These are phyloP conservation scores for Alexandromys fortis DNA, from an alignment of 2,113 vertebrate species.

Conservation along the genomic window DNA sequence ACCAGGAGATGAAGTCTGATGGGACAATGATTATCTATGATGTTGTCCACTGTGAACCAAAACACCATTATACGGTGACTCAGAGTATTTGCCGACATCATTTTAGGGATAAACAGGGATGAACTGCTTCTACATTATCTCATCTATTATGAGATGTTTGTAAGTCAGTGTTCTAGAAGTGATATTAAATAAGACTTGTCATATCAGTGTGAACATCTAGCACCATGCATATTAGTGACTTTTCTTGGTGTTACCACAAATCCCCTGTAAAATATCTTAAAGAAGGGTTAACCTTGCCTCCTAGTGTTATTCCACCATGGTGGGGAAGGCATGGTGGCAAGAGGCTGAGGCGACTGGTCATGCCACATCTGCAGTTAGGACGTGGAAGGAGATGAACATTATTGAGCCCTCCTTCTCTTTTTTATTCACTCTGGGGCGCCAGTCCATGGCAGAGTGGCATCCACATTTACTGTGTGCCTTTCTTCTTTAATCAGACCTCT, in stretches of 20 bases:
- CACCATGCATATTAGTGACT: background rate
- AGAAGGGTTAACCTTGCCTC: background rate
- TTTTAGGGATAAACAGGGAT: background rate
- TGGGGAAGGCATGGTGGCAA: background rate
- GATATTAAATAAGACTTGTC: background rate
- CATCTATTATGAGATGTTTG: background rate
- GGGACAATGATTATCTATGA: background rate
- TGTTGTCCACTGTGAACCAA: background rate
- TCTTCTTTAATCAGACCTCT: background rate
- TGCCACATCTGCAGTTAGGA: background rate
- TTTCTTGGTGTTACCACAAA: background rate
- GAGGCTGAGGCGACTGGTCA: background rate
- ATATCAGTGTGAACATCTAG: no score
- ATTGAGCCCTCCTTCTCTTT: background rate
- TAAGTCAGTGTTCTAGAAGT: background rate
- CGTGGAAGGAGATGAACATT: background rate
- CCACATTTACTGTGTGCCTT: background rate
- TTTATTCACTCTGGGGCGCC: background rate
- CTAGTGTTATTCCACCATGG: no score
- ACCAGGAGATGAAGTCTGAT: background rate
- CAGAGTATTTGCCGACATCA: background rate
- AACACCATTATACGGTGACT: background rate
- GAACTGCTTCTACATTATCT: background rate
- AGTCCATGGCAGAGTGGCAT: fast-evolving
- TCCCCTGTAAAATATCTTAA: background rate